Base-by-base conservation (phyloP, 2,113 vertebrate genomes). In the Mesoclemmys tuberculata region DNA sequence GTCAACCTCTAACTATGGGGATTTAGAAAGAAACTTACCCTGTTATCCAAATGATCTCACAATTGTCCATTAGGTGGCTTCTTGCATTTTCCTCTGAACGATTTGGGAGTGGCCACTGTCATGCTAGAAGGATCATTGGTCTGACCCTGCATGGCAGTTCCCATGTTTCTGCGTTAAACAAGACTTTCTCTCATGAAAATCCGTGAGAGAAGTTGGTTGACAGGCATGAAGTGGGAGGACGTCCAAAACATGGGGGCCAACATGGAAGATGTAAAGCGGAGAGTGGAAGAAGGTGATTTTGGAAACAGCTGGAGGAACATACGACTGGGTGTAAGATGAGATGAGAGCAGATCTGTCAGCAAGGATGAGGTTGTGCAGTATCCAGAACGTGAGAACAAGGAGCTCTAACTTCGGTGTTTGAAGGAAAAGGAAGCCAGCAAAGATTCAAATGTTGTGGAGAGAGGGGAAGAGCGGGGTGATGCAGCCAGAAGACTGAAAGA, bases 381-480 rank as follows among this genome's bases (percentile, higher is more conserved):
- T 49, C 84, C 84, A 68, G 61, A 58, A 58, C 0, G 24, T 56
- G 68, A 79, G 88, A 93, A 87, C 21, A 49, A 82, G n/a, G 58
- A 82, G n/a, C 52, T 55, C n/a, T 26, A 71, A 18, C 51, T 55
- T 54, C 55, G n/a, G 81, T 64, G 9, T n/a, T 89, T 2, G 1
- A n/a, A 89, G n/a, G 54, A 92, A 71, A 11, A 90, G 61, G 22
- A 83, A 14, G 35, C 41, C 61, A 71, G 90, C 88, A 95, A 91
- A 89, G 91, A 91, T 31, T 48, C 77, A 49, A 18, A 48, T 90
- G 90, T 79, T 93, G 14, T 21, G 64, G 58, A 75, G 41, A 24
- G 31, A 85, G 51, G 79, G 31, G 74, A 79, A 93, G 75, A 92
- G 49, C 64, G 84, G 75, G 54, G 90, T 41, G 38, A 41, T 5